Percentiles rank a stretch among this genome's conserved stretches.
phyloP scores from a whole-genome alignment of 2,113 vertebrate genomes.

The Hemibagrus wyckioides region DNA sequence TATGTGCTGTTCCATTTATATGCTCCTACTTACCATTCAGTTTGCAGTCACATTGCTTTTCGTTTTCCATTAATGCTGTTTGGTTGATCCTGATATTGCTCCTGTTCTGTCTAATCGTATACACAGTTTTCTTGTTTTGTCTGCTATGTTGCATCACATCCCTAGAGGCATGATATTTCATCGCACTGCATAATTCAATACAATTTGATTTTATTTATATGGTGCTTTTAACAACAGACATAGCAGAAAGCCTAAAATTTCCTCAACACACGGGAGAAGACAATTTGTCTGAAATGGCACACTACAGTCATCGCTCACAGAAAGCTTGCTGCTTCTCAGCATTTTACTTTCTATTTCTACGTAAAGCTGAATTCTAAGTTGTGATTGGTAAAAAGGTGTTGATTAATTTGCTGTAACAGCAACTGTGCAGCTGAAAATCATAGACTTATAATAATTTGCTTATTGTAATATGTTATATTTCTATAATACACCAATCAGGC shows the following conservation, averaged over 20 bases:
- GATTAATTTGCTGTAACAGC: too few relatives aligned
- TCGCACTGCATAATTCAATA: slow-evolving; percentile 25
- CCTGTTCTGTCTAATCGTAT: slow-evolving; percentile 12
- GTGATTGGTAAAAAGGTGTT: not conserved
- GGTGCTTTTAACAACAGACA: slow-evolving; percentile 6
- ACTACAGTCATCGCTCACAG: not conserved
- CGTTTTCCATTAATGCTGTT: not conserved
- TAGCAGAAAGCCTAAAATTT: slow-evolving; percentile 7
- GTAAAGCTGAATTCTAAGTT: not conserved
- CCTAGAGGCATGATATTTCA: slow-evolving; percentile 20
- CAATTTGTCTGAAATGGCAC: slow-evolving; percentile 27
- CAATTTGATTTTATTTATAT: slow-evolving; percentile 23
- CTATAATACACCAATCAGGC: too few relatives aligned
- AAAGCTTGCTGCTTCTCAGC: not conserved
- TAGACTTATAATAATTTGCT: not conserved
- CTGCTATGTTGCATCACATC: slow-evolving; percentile 20
- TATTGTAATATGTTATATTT: not conserved
- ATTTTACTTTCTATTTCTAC: not conserved
- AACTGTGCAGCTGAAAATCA: not conserved
- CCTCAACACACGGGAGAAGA: not conserved
- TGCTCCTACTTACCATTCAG: not conserved
- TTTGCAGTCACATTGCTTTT: not conserved
- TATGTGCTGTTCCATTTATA: not conserved
- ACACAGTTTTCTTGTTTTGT: slow-evolving; percentile 5
- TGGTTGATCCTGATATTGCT: slow-evolving; percentile 1